Base-by-base conservation (phyloP, 2,113 vertebrate genomes). In the Sprattus sprattus region DNA sequence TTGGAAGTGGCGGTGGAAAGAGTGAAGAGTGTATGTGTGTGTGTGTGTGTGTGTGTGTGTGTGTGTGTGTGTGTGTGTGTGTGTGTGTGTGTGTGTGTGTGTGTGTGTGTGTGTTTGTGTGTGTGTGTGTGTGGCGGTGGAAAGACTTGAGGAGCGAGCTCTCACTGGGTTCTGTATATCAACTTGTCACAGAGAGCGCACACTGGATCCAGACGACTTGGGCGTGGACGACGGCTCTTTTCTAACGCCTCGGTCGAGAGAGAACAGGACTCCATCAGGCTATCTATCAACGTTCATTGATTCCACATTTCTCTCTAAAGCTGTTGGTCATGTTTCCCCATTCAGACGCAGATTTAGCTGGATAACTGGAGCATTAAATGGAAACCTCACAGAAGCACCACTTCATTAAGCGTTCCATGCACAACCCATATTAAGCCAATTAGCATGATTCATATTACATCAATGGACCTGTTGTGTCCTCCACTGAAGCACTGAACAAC, bases 151-250 rank as follows among this genome's bases (percentile, higher is more conserved):
- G 39, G 16, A n/a, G n/a, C n/a, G n/a, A 25, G 46, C 0, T 86
- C 67, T 71, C 46, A 46, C 84, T 83, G 83, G 60, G 32, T 78
- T 86, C 45, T 8, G 22, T 81, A 86, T 67, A 82, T 87, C 44
- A 84, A 86, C 82, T 80, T 86, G 88, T 85, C 83, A 86, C 49
- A 28, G 82, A 20, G 32, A 71, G 15, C 16, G 46, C 52, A n/a
- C n/a, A 13, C 22, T 84, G 10, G 25, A 47, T 82, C 39, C 45
- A 86, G 75, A 39, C 75, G 57, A 50, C 80, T 60, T 57, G 16
- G 52, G 32, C 57, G 52, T 60, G 11, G 25, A 28, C 10, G 64
- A 28, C 64, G 64, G 64, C 6, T 28, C 64, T 71, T 28, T 71
- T 28, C 64, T 71, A 32, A 71, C 64, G 64, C 64, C 64, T 71